Evolutionary conservation across 2,113 vertebrate species (phyloP).

Genomic region (Hypocryptadius cinnamomeus): DNA sequence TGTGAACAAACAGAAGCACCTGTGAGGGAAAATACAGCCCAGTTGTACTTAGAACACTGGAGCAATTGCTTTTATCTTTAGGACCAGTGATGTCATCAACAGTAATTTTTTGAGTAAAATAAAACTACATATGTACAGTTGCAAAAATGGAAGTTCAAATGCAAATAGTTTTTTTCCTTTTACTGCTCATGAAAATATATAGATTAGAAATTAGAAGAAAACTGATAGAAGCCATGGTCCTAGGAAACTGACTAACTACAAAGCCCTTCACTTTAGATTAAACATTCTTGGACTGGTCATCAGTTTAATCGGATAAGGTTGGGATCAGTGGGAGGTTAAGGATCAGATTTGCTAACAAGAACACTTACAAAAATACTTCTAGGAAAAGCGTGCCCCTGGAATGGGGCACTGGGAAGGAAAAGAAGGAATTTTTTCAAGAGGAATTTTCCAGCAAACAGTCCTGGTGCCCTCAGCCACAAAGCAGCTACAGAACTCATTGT

Average conservation of each 20-base stretch:
- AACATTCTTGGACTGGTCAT: neutral
- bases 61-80: neutral
- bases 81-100: neutral
- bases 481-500: neutral
- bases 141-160: neutral
- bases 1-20: neutral
- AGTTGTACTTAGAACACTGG: neutral
- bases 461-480: neutral
- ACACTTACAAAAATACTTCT: neutral
- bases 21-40: neutral
- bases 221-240: neutral
- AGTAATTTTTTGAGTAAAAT: neutral
- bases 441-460: neutral
- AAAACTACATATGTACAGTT: neutral
- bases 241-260: neutral
- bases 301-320: neutral
- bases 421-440: neutral
- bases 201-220: neutral
- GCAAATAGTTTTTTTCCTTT: neutral
- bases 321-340: neutral
- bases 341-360: neutral
- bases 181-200: neutral
- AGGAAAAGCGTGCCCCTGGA: neutral
- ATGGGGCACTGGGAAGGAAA: neutral
- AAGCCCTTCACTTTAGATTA: neutral